Base-by-base conservation (phyloP, 30 jellyfish, hydroid and myxozoan genomes). In the Aurelia coerulea region DNA sequence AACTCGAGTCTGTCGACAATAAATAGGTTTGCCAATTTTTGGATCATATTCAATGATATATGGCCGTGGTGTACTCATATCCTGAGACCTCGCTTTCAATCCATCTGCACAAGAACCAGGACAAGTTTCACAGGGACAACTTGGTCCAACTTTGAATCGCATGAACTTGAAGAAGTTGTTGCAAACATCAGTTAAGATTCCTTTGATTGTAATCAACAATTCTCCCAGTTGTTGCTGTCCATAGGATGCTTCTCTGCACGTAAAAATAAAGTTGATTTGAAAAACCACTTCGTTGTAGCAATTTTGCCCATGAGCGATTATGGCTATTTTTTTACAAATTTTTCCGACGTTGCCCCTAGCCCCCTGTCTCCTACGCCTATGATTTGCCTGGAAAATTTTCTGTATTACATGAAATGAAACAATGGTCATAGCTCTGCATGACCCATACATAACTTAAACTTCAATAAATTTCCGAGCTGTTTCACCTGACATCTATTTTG, bases 71-170 rank as follows among this genome's bases (percentile, higher is more conserved):
- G 41, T 18, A 10, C 14, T 2, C 7, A n/a, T 5, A 17, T 49
- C 69, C 5, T 41, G 37, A 17, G 2, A 10, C 16, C 5, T n/a
- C 5, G 29, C 60, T 74, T 49, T 52, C 23, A 73, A 46, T 1
- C 84, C 84, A 52, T 74, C 53, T 23, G 29, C 29, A 23, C 29
- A 23, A 16, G 84, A 74, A 8, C 81, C 81, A 33, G 34, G 81
- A 63, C 84, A 74, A 51, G 23, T 52, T 16, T 52, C 84, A 32
- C 15, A 15, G 8, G 84, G 84, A 52, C 84, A 74, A 12, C 37
- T 1, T 13, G 84, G 84, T 16, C 84, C 84, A 42, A 81, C n/a
- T 46, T 68, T 68, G 78, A 81, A 81, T 35, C 29, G 50, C 68
- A 68, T 78, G 54, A 19, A 70, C 32, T 49, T 59, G 91, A 81